Conservation (phyloP, 2,797 vertebrate genomes). For the Miichthys miiuy region DNA sequence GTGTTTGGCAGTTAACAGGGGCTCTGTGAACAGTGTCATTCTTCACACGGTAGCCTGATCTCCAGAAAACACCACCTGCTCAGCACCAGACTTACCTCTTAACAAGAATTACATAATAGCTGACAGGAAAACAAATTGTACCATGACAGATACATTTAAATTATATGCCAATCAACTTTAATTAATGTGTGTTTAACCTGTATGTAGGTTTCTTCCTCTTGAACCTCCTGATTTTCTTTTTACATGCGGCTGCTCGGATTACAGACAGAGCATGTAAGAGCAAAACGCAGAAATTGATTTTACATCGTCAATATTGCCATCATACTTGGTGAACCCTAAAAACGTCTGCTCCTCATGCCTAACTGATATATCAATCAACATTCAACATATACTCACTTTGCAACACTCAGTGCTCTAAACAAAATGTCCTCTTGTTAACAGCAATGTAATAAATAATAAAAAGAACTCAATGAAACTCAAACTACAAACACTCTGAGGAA, state of each 20-base stretch:
- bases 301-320: not conserved
- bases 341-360: not conserved
- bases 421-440: not conserved
- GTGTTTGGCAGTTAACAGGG: constrained; percentile 12
- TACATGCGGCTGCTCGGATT: not conserved
- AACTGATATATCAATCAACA: not conserved
- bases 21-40: constrained; percentile 22
- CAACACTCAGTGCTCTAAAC: not conserved
- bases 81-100: constrained; percentile 11
- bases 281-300: not conserved
- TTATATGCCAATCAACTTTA: not conserved
- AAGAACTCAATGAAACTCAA: not conserved
- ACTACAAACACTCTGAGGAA: not conserved
- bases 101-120: constrained; percentile 22
- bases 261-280: not conserved
- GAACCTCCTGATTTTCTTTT: not conserved
- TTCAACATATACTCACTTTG: not conserved
- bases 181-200: not conserved
- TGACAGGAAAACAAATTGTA: not conserved
- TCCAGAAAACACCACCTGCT: constrained; percentile 57
- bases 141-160: not conserved
- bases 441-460: not conserved
- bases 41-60: constrained; percentile 49
- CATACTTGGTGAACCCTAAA: not conserved
- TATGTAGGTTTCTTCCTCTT: not conserved